Percentiles rank a stretch among this genome's conserved stretches.
Evolutionary conservation across 2,888 invertebrate genomes (phyloP).

Genomic region (Melanostoma scalare): DNA sequence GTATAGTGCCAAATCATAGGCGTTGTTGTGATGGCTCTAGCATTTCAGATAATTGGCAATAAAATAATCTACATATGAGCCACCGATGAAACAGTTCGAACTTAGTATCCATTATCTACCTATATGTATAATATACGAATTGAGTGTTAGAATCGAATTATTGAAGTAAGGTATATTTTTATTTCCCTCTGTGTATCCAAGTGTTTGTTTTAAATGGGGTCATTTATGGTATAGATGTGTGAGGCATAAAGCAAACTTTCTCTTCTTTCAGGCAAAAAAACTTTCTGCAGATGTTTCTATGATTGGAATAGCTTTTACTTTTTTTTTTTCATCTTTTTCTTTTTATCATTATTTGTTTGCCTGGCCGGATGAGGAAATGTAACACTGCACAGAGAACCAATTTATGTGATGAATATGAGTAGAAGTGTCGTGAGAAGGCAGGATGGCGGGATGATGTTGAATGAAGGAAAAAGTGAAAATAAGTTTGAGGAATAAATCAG

Average conservation of each 20-base stretch:
- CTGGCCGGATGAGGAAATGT: not conserved
- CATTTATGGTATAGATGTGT: constrained; percentile 26
- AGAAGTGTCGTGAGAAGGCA: not conserved
- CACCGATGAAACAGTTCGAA: constrained; percentile 15
- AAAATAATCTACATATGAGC: constrained; percentile 48
- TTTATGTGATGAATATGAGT: constrained; percentile 30
- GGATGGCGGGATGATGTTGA: not conserved
- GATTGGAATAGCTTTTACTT: constrained; percentile 39
- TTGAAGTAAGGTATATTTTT: constrained; percentile 11
- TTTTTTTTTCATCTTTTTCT: constrained; percentile 27
- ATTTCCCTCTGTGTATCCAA: constrained; percentile 1
- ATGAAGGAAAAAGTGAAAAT: constrained; percentile 10
- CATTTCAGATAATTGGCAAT: constrained; percentile 54
- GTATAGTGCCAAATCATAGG: not conserved
- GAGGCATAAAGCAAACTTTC: constrained; percentile 28
- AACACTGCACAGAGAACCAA: constrained; percentile 11
- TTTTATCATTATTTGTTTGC: constrained; percentile 4
- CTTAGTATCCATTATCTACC: too few relatives aligned
- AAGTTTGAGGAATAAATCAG: constrained; percentile 29
- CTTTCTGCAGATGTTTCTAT: constrained; percentile 30
- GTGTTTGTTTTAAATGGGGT: constrained; percentile 34
- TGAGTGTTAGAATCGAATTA: constrained; percentile 31
- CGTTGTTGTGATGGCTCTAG: not conserved
- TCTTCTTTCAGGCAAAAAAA: constrained; percentile 19
- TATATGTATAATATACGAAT: constrained; percentile 3